Conservation (phyloP, 2,113 vertebrate genomes). For the Jaculus jaculus region DNA sequence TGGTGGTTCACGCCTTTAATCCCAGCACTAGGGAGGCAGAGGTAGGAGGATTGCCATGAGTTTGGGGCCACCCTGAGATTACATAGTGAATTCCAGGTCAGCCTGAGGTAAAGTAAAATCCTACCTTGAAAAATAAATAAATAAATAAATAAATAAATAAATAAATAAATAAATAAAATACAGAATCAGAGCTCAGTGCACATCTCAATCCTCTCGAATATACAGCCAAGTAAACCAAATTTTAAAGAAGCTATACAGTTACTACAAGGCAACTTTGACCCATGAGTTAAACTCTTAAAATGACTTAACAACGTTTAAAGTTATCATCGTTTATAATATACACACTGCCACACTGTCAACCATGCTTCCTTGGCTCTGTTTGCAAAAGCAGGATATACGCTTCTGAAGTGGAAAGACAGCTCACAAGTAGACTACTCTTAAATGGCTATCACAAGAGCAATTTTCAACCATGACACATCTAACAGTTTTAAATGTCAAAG, state of each 20-base stretch:
- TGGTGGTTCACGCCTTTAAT: too few relatives aligned
- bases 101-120: too few relatives aligned
- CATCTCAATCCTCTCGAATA: neutral
- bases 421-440: neutral
- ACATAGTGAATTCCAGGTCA: too few relatives aligned
- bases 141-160: too few relatives aligned
- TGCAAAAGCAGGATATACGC: neutral
- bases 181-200: neutral
- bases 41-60: too few relatives aligned
- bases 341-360: neutral
- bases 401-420: neutral
- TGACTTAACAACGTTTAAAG: neutral
- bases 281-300: neutral
- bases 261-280: neutral
- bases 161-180: too few relatives aligned
- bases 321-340: neutral
- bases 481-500: neutral
- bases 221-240: neutral
- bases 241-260: neutral
- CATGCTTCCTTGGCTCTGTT: neutral
- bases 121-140: too few relatives aligned
- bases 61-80: too few relatives aligned
- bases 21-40: too few relatives aligned
- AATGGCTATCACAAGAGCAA: neutral
- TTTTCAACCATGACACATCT: neutral